Evolutionary conservation across 2,113 vertebrate species (phyloP).

Genomic region (Rhea americana): DNA sequence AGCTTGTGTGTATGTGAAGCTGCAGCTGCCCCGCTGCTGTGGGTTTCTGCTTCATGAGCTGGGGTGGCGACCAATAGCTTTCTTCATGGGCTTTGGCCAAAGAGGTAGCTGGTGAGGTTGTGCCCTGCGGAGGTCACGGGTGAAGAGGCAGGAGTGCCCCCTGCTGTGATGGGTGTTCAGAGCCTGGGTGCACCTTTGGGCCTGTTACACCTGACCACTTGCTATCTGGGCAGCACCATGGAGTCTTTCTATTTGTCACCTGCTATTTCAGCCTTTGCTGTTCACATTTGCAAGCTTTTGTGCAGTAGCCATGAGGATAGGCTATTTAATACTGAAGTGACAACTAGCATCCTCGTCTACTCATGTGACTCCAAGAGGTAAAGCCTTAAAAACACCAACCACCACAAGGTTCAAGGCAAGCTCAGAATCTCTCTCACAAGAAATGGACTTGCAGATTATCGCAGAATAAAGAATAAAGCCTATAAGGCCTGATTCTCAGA

Average conservation of each 20-base stretch:
- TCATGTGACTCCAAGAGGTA: not conserved
- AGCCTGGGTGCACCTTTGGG: fast-evolving
- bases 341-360: not conserved
- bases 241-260: not conserved
- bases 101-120: not conserved
- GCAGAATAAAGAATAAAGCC: not conserved
- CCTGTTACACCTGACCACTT: not conserved
- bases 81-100: not conserved
- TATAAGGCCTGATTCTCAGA: not conserved
- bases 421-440: not conserved
- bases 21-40: not conserved
- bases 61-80: not conserved
- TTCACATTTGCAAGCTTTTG: not conserved
- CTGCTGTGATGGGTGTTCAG: fast-evolving
- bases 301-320: not conserved
- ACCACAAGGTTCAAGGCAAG: not conserved
- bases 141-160: not conserved
- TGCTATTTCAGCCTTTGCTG: not conserved
- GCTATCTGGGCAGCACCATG: not conserved
- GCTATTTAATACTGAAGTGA: not conserved
- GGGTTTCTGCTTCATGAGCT: not conserved
- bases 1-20: fast-evolving
- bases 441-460: not conserved
- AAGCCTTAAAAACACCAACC: not conserved
- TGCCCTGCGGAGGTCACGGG: fast-evolving